A percentile compares a stretch with the other conserved stretches of the same genome.
Evolutionary conservation across 1,140 invertebrate species (phyloP).

Genomic region (Oncopodura yosiiana): DNA sequence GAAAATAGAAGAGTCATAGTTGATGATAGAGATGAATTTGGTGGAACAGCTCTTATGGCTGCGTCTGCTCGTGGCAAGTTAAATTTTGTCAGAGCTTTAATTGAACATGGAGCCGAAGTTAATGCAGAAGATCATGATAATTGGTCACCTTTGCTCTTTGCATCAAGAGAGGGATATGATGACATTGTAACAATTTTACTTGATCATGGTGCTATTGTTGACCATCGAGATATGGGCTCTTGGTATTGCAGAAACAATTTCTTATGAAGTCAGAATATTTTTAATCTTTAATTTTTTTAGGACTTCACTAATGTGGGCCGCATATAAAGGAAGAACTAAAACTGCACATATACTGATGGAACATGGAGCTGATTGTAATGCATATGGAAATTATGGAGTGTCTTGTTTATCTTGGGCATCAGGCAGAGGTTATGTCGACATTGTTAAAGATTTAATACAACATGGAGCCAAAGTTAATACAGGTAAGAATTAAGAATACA

Average conservation of each 20-base stretch:
- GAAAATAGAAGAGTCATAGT: conserved; percentile 68
- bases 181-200: conserved; percentile 72
- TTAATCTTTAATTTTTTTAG: too few species aligned
- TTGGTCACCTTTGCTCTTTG: conserved; percentile 83
- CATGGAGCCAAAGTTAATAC: conserved; percentile 85
- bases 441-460: conserved; percentile 68
- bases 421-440: conserved; percentile 75
- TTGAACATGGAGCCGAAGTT: conserved; percentile 76
- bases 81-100: conserved; percentile 67
- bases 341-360: conserved; percentile 73
- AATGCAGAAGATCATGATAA: conserved; percentile 86
- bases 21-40: conserved; percentile 87
- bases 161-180: conserved; percentile 77
- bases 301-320: conserved; percentile 94
- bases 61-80: conserved; percentile 69
- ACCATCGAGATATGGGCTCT: conserved; percentile 83
- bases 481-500: conserved; percentile 64
- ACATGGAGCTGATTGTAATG: conserved; percentile 83
- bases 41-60: conserved; percentile 79
- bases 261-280: conserved; percentile 3
- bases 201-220: conserved; percentile 74
- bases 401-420: conserved; percentile 88
- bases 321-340: conserved; percentile 54
- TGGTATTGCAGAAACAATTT: too few species aligned
- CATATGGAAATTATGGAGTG: conserved; percentile 91